Base-by-base conservation (phyloP, 2,888 invertebrate genomes). In the Orthosia gracilis region DNA sequence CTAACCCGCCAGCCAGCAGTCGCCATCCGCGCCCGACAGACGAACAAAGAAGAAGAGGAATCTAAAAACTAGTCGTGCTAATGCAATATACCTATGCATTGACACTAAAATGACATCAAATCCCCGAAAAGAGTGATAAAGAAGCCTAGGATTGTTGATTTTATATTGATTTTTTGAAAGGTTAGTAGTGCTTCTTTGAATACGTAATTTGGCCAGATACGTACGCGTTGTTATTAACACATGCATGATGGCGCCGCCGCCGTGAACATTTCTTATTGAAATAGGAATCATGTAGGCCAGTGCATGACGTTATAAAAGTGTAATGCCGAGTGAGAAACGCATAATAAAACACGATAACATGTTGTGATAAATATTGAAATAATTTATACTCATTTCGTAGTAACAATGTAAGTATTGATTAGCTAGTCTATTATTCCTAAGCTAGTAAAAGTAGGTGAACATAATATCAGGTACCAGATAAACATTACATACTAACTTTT, bases 181-280 rank as follows among this genome's bases (percentile, higher is more conserved):
- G 94, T 94, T 92, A 94, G 94, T 94, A 78, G 80, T 80, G 91
- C 78, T 87, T 88, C 84, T 91, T 91, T 91, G 82, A 89, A 88
- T 89, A 68, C 81, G 84, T 83, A 68, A 71, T 81, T 80, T 79
- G 69, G 71, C 75, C 72, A 82, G 72, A 78, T 59, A 57, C 9
- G 5, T 66, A 77, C 71, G 76, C 73, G 75, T 70, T 78, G 75
- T 58, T 79, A 74, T 62, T 79, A 72, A 80, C 78, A 76, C 76
- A 85, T 85, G 87, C 87, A 86, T 85, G 80, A 90, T 90, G 89
- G 89, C 89, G 89, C 75, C 86, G 86, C 67, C 89, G 89, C 75
- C 86, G 86, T 69, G 78, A 73, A 73, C 73, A 85, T 85, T 84
- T 79, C 69, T 54, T 69, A 67, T 63, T 57, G 68, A 73, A 71